Base-by-base conservation (phyloP, 2,797 vertebrate species). In the Clarias pachynema region DNA sequence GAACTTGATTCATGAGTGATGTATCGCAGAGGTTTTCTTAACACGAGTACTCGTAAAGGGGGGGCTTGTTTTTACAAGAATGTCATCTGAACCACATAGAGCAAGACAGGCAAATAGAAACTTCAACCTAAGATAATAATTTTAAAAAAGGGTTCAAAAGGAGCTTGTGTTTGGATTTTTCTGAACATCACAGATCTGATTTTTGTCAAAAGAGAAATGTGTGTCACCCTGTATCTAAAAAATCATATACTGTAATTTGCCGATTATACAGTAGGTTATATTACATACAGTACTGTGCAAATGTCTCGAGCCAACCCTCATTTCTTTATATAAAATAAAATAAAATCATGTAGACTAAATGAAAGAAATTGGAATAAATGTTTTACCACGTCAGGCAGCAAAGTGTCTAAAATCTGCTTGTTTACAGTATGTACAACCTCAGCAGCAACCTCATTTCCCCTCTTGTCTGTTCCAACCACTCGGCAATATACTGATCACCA, bases 1-100 rank as follows among this genome's bases (percentile, higher is more conserved):
- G 44, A 84, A 78, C 69, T 79, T 83, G 88, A 89, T 88, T 90
- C 85, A 86, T 87, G 84, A 68, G 85, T 68, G 85, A 74, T 84
- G 86, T 87, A 88, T 89, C 89, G 69, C 86, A 89, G 86, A 59
- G 10, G 73, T 84, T 91, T 91, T 90, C 89, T 82, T 74, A 53
- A 60, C 83, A 85, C 59, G 62, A 87, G 88, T 73, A 15, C 73
- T 80, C 40, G 5, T 73, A 49, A 60, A 66, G 80, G 65, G 57
- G 31, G 74, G 18, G 53, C 56, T 37, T 82, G 60, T 81, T 88
- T 84, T 89, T 86, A 89, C 40, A 22, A 87, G 74, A 63, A 69
- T 75, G 79, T 88, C 78, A 65, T 88, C 83, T 85, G 83, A 87
- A 79, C 87, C 70, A 34, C 73, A 85, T 78, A 31, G 62, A 84